phyloP scores from a whole-genome alignment of 30 jellyfish, hydroid and myxozoan species.

The Pelagia noctiluca region DNA sequence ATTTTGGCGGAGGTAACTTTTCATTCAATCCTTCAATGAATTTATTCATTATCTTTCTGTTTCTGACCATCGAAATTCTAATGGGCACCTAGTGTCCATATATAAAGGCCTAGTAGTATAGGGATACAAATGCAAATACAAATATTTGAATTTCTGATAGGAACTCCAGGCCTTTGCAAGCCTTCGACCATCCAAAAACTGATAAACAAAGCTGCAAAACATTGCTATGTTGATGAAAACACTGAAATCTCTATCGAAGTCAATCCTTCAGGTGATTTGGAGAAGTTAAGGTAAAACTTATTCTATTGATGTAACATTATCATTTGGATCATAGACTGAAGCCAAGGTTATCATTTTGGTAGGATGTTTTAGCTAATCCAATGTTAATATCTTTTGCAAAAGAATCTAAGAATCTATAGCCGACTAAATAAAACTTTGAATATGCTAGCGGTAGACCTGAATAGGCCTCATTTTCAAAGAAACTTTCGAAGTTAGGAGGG shows the following conservation, averaged over 20 bases:
- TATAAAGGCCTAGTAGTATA: too few relatives aligned
- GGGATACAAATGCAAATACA: too few relatives aligned
- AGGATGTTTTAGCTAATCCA: too few relatives aligned
- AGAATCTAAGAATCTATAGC: too few relatives aligned
- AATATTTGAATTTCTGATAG: conserved; percentile 44
- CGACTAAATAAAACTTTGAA: too few relatives aligned
- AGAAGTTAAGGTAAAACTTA: conserved; percentile 58
- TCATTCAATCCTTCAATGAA: background rate
- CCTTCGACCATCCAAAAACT: conserved; percentile 57
- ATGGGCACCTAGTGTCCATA: too few relatives aligned
- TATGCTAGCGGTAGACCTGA: too few relatives aligned
- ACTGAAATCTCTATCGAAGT: conserved; percentile 86
- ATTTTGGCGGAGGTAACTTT: conserved; percentile 98
- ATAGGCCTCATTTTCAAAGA: too few relatives aligned
- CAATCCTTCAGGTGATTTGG: conserved; percentile 70
- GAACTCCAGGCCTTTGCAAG: conserved; percentile 95
- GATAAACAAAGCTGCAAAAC: conserved; percentile 14
- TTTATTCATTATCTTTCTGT: background rate
- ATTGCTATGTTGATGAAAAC: background rate
- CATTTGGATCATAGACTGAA: too few relatives aligned
- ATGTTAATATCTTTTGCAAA: too few relatives aligned
- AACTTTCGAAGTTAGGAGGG: too few relatives aligned
- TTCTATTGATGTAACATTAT: background rate
- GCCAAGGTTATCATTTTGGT: too few relatives aligned
- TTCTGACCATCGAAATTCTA: conserved; percentile 10